These are phyloP conservation scores for Centropristis striata DNA, from an alignment of 2,113 vertebrate species.

Conservation along the genomic window DNA sequence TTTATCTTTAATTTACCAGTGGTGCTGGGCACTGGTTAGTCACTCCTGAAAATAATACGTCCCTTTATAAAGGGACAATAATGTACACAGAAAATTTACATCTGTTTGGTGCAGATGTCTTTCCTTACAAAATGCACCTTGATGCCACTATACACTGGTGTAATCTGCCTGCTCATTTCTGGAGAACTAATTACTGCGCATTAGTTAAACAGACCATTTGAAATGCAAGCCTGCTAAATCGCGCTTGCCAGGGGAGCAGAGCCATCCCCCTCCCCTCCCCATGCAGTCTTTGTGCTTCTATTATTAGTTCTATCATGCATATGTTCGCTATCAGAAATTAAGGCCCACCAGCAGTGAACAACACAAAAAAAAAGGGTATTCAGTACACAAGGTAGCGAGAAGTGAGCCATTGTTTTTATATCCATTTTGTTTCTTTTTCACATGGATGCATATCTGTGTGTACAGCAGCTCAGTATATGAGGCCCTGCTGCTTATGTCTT, in stretches of 20 bases:
- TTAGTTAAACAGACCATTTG: slow-evolving; percentile 82
- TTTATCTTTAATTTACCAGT: slow-evolving; percentile 39
- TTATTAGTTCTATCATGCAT: slow-evolving; percentile 79
- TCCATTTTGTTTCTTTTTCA: neutral
- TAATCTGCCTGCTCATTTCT: slow-evolving; percentile 71
- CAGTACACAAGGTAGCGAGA: slow-evolving; percentile 8
- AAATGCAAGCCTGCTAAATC: slow-evolving; percentile 75
- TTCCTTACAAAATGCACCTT: slow-evolving; percentile 60
- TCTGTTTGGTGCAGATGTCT: slow-evolving; percentile 73
- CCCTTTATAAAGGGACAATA: slow-evolving; percentile 39
- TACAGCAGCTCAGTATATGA: neutral
- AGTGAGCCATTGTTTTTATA: neutral
- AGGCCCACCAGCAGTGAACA: slow-evolving; percentile 58
- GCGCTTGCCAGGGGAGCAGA: slow-evolving; percentile 64
- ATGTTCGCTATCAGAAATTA: slow-evolving; percentile 70
- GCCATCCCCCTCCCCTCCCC: slow-evolving; percentile 24
- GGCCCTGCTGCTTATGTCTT: neutral
- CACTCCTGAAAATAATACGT: slow-evolving; percentile 31
- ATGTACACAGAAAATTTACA: slow-evolving; percentile 46
- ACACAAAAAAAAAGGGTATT: slow-evolving; percentile 27
- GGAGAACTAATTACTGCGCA: slow-evolving; percentile 80
- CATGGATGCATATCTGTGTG: neutral
- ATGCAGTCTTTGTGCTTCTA: slow-evolving; percentile 68
- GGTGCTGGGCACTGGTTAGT: slow-evolving; percentile 33
- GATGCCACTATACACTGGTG: slow-evolving; percentile 44